phyloP scores from a whole-genome alignment of 2,113 vertebrate genomes.

The Archocentrus centrarchus region DNA sequence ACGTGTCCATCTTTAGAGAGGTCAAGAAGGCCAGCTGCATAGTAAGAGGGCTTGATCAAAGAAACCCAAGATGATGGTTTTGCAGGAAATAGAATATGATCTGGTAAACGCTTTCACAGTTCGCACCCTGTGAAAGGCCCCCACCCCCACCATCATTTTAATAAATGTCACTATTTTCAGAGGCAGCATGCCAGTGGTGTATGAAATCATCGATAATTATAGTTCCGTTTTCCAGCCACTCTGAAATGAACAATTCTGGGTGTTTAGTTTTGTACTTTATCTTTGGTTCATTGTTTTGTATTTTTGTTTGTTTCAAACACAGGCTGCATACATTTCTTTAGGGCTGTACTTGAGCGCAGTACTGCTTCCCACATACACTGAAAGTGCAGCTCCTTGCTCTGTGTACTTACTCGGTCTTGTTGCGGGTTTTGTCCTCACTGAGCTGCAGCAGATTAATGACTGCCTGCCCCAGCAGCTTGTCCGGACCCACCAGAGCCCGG shows the following conservation, averaged over 20 bases:
- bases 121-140: not conserved
- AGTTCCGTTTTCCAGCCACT: not conserved
- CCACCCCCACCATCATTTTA: not conserved
- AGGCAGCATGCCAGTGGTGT: not conserved
- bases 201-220: constrained; percentile 6
- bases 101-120: not conserved
- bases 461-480: constrained; percentile 91
- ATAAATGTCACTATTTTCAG: not conserved
- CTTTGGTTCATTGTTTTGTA: too few relatives aligned
- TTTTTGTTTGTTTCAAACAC: too few relatives aligned
- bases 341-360: too few relatives aligned
- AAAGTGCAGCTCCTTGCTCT: not conserved
- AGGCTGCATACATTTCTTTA: too few relatives aligned
- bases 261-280: not conserved
- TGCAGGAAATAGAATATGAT: not conserved
- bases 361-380: too few relatives aligned
- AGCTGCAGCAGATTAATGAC: constrained; percentile 86
- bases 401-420: constrained; percentile 85
- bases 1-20: not conserved
- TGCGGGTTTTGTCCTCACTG: constrained; percentile 75
- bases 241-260: not conserved
- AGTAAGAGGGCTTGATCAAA: not conserved
- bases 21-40: not conserved
- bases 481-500: constrained; percentile 89
- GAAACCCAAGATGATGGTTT: not conserved